These are phyloP conservation scores for Syrphus vitripennis DNA, from an alignment of 2,888 invertebrate species.

Conservation along the genomic window DNA sequence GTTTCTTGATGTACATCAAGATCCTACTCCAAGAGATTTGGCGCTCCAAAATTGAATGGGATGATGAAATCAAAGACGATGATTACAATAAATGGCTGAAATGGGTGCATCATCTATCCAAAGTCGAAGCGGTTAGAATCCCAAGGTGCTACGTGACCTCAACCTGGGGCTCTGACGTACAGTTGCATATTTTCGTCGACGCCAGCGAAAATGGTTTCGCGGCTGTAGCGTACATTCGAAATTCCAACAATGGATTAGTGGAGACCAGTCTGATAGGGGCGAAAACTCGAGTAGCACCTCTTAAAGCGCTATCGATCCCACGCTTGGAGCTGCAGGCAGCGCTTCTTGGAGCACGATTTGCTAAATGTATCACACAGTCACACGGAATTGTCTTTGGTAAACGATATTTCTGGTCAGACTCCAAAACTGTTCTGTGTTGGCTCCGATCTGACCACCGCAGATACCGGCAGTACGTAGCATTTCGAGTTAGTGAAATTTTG, in stretches of 20 bases:
- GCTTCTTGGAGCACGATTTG: constrained; percentile 43
- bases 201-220: too few relatives aligned
- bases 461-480: background rate
- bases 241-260: background rate
- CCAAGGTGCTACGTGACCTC: constrained; percentile 53
- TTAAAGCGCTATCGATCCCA: constrained; percentile 58
- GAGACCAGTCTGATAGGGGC: constrained; percentile 60
- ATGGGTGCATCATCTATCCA: constrained; percentile 57
- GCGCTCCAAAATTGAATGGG: constrained; percentile 37
- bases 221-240: constrained; percentile 69
- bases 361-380: constrained; percentile 9
- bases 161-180: background rate
- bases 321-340: constrained; percentile 67
- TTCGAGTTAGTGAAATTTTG: background rate
- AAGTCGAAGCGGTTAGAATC: background rate
- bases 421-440: background rate
- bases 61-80: background rate
- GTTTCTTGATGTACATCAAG: too few relatives aligned
- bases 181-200: background rate
- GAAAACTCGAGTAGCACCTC: constrained; percentile 73
- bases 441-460: background rate
- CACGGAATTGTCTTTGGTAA: background rate
- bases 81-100: background rate
- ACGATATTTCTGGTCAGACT: background rate
- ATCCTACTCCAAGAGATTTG: too few relatives aligned